Conservation (phyloP, 2,113 vertebrate genomes). For the Monopterus albus region DNA sequence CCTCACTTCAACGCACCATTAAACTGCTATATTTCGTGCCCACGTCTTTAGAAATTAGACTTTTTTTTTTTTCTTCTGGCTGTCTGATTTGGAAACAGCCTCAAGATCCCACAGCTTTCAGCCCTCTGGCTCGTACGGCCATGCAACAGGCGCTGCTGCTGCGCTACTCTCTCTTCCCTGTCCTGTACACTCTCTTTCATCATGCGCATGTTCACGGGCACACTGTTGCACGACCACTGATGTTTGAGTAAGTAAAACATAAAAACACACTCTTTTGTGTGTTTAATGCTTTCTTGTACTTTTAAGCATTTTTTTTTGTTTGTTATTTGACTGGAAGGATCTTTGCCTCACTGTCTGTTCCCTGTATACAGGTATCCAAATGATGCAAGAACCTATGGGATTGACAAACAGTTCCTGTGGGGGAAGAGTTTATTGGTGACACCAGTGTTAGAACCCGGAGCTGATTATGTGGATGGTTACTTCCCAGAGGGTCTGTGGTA, state of each 20-base stretch:
- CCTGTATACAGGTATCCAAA: slow-evolving; percentile 81
- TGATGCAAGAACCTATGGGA: slow-evolving; percentile 80
- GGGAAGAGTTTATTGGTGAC: slow-evolving; percentile 87
- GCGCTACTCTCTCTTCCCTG: slow-evolving; percentile 88
- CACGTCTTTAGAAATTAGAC: too few relatives aligned
- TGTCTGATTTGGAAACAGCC: too few relatives aligned
- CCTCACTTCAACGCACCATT: too few relatives aligned
- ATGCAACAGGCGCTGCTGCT: slow-evolving; percentile 87
- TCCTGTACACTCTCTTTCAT: slow-evolving; percentile 92
- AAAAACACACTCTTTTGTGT: background rate
- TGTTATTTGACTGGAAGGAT: too few relatives aligned
- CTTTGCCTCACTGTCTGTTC: background rate
- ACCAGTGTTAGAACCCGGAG: slow-evolving; percentile 84
- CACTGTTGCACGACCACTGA: slow-evolving; percentile 85
- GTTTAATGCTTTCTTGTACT: background rate
- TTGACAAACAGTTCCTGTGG: slow-evolving; percentile 91
- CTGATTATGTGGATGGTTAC: slow-evolving; percentile 82
- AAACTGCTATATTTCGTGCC: too few relatives aligned
- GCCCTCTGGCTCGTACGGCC: slow-evolving; percentile 76
- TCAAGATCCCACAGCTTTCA: slow-evolving; percentile 87
- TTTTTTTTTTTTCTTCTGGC: too few relatives aligned
- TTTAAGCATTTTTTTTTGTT: background rate
- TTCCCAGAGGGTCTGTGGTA: slow-evolving; percentile 88
- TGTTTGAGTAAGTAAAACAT: slow-evolving; percentile 85
- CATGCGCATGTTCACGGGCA: slow-evolving; percentile 84